Base-by-base conservation (phyloP, 2,797 vertebrate species). In the Molothrus aeneus region DNA sequence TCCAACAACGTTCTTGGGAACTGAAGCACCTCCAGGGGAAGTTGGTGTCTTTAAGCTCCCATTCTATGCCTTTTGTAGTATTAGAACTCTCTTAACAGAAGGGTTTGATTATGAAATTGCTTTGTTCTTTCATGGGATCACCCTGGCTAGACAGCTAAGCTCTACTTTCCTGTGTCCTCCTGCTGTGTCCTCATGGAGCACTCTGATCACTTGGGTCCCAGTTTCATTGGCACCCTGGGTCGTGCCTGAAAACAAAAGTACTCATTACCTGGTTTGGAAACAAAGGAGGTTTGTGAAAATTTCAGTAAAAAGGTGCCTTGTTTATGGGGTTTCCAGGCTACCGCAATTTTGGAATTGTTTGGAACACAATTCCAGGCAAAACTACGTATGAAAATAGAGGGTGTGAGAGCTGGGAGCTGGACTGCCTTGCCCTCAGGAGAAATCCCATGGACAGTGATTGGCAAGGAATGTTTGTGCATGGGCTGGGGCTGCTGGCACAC, bases 321-420 rank as follows among this genome's bases (percentile, higher is more conserved):
- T 72, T 78, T 75, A 13, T 69, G 64, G 75, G 56, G 51, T 82
- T 88, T 72, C 65, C 47, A 60, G 40, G 53, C 26, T 43, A n/a
- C 22, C 2, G 8, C 14, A 31, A 54, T 80, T 93, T 79, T 66
- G 45, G 10, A 75, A 6, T 29, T 40, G 11, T 47, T 51, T 22
- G 4, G 43, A 59, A 71, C n/a, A 18, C 17, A 34, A 6, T 77
- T 80, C 48, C 40, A 51, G 64, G 34, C 50, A 85, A 50, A 93
- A 82, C 25, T 32, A 17, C 0, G 0, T 42, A 26, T 16, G 17
- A 87, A 79, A 34, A 7, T 2, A 38, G 45, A 73, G 34, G 13
- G 7, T 31, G 21, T 57, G 79, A 85, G 78, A 50, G 42, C 32
- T 72, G 74, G 47, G 38, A 54, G 10, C 17, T 20, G 50, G 26